These are phyloP conservation scores for Ectropis crepuscularia DNA, from an alignment of 2,888 invertebrate genomes.

Conservation along the genomic window DNA sequence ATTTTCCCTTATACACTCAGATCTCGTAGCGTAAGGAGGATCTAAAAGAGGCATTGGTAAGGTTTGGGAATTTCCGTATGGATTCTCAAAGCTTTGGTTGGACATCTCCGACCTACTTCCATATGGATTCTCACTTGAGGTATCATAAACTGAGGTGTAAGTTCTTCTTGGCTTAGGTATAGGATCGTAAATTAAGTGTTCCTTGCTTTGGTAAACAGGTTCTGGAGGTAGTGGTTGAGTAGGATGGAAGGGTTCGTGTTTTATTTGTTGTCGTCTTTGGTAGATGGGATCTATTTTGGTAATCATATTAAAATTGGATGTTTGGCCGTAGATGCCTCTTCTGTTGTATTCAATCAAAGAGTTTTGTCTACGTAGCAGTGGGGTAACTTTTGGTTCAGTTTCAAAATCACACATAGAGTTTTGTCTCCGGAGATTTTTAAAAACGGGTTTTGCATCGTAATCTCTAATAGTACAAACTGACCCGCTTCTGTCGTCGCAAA, in stretches of 20 bases:
- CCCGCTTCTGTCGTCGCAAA: constrained; percentile 78
- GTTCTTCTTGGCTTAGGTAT: constrained; percentile 82
- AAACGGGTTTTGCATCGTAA: constrained; percentile 75
- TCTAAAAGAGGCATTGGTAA: constrained; percentile 73
- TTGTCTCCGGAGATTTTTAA: constrained; percentile 72
- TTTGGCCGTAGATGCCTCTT: constrained; percentile 76
- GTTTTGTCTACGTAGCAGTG: constrained; percentile 80
- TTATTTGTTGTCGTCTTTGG: constrained; percentile 81
- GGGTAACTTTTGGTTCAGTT: constrained; percentile 84
- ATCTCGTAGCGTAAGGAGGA: constrained; percentile 56
- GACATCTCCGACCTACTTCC: constrained; percentile 72
- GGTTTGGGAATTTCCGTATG: constrained; percentile 73
- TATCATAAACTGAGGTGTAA: constrained; percentile 77
- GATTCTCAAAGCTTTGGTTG: constrained; percentile 76
- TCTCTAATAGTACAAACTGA: constrained; percentile 78
- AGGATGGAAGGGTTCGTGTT: constrained; percentile 81
- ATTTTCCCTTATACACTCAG: constrained; percentile 55
- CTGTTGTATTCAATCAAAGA: constrained; percentile 82
- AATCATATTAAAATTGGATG: constrained; percentile 81
- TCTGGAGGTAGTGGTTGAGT: constrained; percentile 82
- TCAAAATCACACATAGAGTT: constrained; percentile 83
- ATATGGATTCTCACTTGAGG: constrained; percentile 76
- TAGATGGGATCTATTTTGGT: constrained; percentile 84
- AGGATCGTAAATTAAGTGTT: constrained; percentile 78
- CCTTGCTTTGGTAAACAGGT: constrained; percentile 82